These are phyloP conservation scores for Aleiodes testaceus DNA, from an alignment of 2,888 invertebrate species.

Conservation along the genomic window DNA sequence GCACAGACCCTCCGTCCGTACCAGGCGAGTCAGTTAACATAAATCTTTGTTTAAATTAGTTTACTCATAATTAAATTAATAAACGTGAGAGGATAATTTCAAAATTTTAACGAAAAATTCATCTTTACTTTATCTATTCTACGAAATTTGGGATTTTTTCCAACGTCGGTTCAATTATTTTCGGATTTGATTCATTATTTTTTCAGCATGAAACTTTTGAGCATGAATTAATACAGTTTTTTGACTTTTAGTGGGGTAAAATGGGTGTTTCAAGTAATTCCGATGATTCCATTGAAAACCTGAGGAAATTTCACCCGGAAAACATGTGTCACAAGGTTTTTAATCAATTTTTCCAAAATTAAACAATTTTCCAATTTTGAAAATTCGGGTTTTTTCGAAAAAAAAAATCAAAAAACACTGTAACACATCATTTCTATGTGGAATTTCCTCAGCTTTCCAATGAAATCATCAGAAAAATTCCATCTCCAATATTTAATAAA, in stretches of 20 bases:
- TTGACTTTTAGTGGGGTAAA: not conserved
- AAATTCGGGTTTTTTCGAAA: no score
- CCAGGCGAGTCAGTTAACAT: slow-evolving; percentile 27
- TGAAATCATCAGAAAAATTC: no score
- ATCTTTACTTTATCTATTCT: slow-evolving; percentile 13
- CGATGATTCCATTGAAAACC: no score
- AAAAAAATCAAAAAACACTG: no score
- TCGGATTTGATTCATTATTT: slow-evolving; percentile 1
- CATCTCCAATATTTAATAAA: no score
- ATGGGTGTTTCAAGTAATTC: no score
- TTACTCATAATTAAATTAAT: not conserved
- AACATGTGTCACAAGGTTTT: no score
- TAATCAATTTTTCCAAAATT: no score
- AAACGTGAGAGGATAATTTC: not conserved
- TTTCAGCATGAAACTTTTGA: slow-evolving; percentile 9
- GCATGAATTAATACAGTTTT: slow-evolving; percentile 26
- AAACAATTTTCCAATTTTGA: no score
- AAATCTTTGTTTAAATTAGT: slow-evolving; percentile 1
- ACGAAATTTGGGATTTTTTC: slow-evolving; percentile 16
- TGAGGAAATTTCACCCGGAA: no score
- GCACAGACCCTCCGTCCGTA: slow-evolving; percentile 28
- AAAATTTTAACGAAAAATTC: slow-evolving; percentile 2
- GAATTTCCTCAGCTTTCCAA: no score
- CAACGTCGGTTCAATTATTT: slow-evolving; percentile 21
- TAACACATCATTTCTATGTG: no score